Evolutionary conservation across 2,888 invertebrate genomes (phyloP).

Genomic region (Phaonia tiefii): DNA sequence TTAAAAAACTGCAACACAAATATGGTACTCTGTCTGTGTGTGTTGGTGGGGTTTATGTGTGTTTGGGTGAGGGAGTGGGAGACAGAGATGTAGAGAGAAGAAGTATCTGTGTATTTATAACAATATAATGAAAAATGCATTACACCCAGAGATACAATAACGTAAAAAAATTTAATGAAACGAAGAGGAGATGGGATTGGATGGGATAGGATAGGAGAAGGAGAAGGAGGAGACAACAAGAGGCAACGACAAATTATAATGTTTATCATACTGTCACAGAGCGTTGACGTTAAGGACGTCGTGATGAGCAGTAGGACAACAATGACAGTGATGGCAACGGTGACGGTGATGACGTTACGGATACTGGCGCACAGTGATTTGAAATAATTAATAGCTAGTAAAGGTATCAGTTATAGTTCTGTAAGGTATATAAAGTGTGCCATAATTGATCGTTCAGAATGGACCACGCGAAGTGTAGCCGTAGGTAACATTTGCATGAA

Average conservation of each 20-base stretch:
- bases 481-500: too few species aligned
- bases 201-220: too few species aligned
- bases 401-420: too few species aligned
- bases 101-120: constrained; percentile 50
- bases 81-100: not conserved
- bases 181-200: not conserved
- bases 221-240: constrained; percentile 12
- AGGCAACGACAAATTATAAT: constrained; percentile 62
- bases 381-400: too few species aligned
- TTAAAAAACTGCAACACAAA: constrained; percentile 70
- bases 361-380: too few species aligned
- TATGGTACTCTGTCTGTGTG: constrained; percentile 31
- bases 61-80: not conserved
- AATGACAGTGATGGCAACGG: constrained; percentile 44
- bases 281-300: constrained; percentile 38
- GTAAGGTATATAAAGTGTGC: too few species aligned
- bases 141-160: constrained; percentile 60
- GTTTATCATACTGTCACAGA: constrained; percentile 61
- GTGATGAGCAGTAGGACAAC: constrained; percentile 1
- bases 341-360: constrained; percentile 33
- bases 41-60: constrained; percentile 35
- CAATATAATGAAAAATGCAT: constrained; percentile 67
- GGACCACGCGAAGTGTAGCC: too few species aligned
- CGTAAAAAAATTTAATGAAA: not conserved
- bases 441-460: too few species aligned